Evolutionary conservation across 2,113 vertebrate genomes (phyloP), one percentile per base, ranked within the genome.

Genomic region (Megatriorchis doriae): DNA sequence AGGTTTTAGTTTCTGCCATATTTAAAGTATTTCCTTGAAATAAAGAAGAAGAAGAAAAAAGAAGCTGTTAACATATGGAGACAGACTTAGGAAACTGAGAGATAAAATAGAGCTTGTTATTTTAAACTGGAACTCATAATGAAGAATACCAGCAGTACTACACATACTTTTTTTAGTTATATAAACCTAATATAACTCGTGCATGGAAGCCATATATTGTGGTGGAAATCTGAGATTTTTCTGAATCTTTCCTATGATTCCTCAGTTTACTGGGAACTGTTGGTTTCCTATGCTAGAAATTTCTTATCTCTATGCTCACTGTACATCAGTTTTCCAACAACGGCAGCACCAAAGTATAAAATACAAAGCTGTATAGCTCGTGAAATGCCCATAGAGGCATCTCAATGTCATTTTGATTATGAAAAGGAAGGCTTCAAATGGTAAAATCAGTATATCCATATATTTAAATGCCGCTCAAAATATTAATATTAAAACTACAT

Each of bases 1-100:
- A 95, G 68, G 75, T 86, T 97, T 98, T 97, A 25, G 71, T 66
- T 96, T 98, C 94, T 89, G 98, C 98, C 97, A 98, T 98, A 96
- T 98, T 98, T 93, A 85, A 98, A 98, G 97, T 90, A 94, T 94
- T 95, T 95, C 98, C 99, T 99, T 98, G 83, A 98, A 98, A 87
- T 80, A 94, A 71, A 98, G 38, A 98, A 97, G 85, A 96, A 95
- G 67, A 95, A 90, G 16, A 82, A 88, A 68, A 81, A 77, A 86
- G 12, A 56, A 82, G 62, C 58, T 96, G 95, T 98, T 98, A 98
- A 95, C 72, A 98, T 81, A 92, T 42, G 84, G 55, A 67, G 77
- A 84, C 50, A 88, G 45, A 52, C 32, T 58, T 86, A 77, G 61
- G 45, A 94, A 82, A 87, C 13, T 13, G 6, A 61, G n/a, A 58